Conservation (phyloP, 1,140 invertebrate genomes). For the Melanaphis sacchari region DNA sequence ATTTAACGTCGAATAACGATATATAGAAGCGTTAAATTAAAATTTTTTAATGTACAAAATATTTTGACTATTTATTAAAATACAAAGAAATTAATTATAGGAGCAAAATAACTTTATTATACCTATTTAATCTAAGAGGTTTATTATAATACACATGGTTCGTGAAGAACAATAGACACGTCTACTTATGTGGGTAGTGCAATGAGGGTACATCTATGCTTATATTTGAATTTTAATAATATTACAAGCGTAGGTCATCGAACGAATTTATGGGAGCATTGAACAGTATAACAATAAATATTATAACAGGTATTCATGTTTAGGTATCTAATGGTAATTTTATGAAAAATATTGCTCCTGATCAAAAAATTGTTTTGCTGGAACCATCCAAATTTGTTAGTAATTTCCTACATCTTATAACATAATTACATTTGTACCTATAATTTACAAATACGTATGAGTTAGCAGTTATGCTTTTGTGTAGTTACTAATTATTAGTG, state of each 20-base stretch:
- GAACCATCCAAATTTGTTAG: no score
- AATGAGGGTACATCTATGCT: not conserved
- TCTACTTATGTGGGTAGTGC: not conserved
- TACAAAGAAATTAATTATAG: not conserved
- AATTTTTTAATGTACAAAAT: not conserved
- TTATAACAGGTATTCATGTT: not conserved
- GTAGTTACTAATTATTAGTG: not conserved
- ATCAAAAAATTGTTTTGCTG: not conserved
- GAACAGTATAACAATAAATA: not conserved
- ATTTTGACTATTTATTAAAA: not conserved
- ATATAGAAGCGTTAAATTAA: not conserved
- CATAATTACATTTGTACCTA: not conserved
- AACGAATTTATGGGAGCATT: not conserved
- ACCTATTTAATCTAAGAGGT: not conserved
- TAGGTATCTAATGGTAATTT: not conserved
- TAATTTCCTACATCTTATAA: not conserved
- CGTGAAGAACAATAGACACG: not conserved
- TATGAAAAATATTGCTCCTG: not conserved
- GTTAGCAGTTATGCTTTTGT: not conserved
- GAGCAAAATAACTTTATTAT: not conserved
- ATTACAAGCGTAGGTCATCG: conserved; percentile 2
- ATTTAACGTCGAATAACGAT: not conserved
- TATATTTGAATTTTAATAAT: not conserved
- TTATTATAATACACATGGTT: not conserved
- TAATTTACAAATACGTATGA: not conserved